phyloP scores from a whole-genome alignment of 2,888 invertebrate species.

The Cyclophora punctaria region DNA sequence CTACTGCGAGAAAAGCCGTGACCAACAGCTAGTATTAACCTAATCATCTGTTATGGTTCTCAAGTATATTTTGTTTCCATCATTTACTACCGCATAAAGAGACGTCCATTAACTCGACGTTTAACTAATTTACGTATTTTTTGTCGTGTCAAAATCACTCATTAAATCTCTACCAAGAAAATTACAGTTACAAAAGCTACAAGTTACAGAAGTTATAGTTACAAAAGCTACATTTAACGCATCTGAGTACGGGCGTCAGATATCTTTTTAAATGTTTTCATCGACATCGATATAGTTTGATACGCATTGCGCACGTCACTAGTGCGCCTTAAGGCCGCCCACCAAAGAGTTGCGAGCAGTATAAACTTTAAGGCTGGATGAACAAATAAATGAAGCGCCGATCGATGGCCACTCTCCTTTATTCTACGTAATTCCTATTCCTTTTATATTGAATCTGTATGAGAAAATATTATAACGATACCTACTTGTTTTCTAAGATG shows the following conservation, averaged over 20 bases:
- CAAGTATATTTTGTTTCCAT: too few relatives aligned
- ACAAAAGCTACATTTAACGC: not conserved
- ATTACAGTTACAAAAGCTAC: not conserved
- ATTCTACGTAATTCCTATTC: conserved; percentile 22
- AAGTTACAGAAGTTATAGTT: too few relatives aligned
- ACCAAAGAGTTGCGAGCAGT: conserved; percentile 63
- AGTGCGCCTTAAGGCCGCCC: conserved; percentile 29
- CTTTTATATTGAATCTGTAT: not conserved
- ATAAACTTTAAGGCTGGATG: conserved; percentile 65
- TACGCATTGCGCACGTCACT: conserved; percentile 19
- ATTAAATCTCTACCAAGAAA: not conserved
- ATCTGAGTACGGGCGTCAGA: not conserved
- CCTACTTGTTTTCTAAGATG: too few relatives aligned
- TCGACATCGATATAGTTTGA: not conserved
- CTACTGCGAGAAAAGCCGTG: too few relatives aligned
- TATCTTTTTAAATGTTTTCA: not conserved
- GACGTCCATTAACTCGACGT: too few relatives aligned
- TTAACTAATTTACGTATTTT: too few relatives aligned
- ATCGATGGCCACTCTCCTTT: conserved; percentile 39
- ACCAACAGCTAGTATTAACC: too few relatives aligned
- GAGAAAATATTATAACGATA: not conserved
- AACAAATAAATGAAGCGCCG: conserved; percentile 66
- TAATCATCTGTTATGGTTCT: too few relatives aligned
- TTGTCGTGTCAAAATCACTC: too few relatives aligned
- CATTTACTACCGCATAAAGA: too few relatives aligned